Evolutionary conservation across 2,113 vertebrate genomes (phyloP), one percentile per base, ranked within the genome.

Genomic region (Otolemur garnettii): DNA sequence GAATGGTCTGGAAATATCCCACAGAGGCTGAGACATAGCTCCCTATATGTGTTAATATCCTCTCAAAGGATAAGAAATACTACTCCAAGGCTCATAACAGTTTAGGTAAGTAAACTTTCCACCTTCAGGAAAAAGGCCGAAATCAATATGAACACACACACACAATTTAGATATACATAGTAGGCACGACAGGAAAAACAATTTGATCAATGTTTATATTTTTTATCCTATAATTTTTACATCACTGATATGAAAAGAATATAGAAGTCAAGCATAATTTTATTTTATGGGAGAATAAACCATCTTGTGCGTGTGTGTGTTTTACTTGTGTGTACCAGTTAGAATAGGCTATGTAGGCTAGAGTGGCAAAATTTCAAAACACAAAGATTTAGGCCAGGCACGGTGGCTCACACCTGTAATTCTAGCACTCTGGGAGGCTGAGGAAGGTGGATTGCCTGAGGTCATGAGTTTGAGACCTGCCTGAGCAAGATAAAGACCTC

Each of bases 71-170:
- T 38, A 66, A 87, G 64, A 84, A 92, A 90, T 85, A 50, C 2
- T 77, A 80, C 21, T 66, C 13, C 18, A 68, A 72, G 7, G 22
- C 17, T 57, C 19, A 77, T 68, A 64, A 83, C 1, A 26, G 21
- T 81, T 64, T 69, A 86, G 35, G 26, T 22, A 84, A 87, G 11
- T 88, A 66, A 94, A 71, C 50, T 94, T 77, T 68, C 19, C 9
- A 85, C 55, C 19, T 81, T 93, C 60, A 96, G 57, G 38, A 10
- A 92, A 97, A 93, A 69, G 19, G 13, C 42, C 80, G 13, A 78
- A 85, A 87, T 96, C 74, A 96, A 69, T 60, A 71, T 42, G 30
- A 72, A 64, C 7, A 72, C 28, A 75, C 57, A 64, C 53, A 91
- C 1, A 74, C 9, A 66, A 26, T 59, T 95, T 69, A 85, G 59